Conservation (phyloP, 2,113 vertebrate species). For the Hydrochoerus hydrochaeris region DNA sequence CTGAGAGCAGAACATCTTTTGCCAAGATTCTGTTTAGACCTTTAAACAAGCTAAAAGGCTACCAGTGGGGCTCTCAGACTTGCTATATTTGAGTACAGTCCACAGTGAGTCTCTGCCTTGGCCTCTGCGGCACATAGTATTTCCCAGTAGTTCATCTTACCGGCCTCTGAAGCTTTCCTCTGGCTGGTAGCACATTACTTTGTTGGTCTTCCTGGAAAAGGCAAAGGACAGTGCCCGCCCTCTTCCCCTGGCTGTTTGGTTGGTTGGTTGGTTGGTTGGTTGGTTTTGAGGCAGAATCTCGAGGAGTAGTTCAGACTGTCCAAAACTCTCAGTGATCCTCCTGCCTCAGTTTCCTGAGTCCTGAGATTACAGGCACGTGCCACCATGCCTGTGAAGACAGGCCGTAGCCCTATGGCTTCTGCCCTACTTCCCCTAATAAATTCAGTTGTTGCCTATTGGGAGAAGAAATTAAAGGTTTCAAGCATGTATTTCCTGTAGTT, state of each 20-base stretch:
- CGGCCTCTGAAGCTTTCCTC: background rate
- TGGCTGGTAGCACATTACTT: background rate
- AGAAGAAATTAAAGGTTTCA: slow-evolving; percentile 15
- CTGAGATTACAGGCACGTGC: background rate
- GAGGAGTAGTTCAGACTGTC: background rate
- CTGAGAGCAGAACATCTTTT: background rate
- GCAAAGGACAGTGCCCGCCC: background rate
- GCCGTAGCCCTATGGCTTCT: background rate
- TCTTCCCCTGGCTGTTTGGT: too few species aligned
- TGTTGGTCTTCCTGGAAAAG: slow-evolving; percentile 21
- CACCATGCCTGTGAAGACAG: background rate
- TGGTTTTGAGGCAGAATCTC: background rate
- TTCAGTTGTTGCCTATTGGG: background rate
- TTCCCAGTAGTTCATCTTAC: background rate
- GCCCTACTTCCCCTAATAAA: background rate
- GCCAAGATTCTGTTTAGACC: background rate
- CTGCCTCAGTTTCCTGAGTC: background rate
- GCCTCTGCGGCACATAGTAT: background rate
- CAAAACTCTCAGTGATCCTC: background rate
- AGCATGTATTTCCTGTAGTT: background rate
- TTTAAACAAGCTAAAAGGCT: background rate
- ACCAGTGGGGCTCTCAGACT: background rate
- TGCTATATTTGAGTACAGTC: background rate
- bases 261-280: too few species aligned
- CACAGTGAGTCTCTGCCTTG: background rate